Percentiles rank a stretch among this genome's conserved stretches.
Evolutionary conservation across 2,113 vertebrate genomes (phyloP).

Genomic region (Clarias gariepinus): DNA sequence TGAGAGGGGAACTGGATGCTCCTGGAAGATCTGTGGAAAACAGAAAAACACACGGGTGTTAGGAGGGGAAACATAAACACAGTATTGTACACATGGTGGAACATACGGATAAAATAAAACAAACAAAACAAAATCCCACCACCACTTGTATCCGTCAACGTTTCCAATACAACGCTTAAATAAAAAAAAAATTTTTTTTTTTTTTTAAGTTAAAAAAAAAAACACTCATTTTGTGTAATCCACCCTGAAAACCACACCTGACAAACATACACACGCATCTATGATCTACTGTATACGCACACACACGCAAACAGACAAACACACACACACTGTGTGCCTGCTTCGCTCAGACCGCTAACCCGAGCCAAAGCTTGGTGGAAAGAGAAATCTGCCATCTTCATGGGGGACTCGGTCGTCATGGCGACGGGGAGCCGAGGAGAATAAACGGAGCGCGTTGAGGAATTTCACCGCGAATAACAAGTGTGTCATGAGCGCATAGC

Average conservation of each 20-base stretch:
- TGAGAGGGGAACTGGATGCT: constrained; percentile 29
- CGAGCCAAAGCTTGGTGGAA: constrained; percentile 48
- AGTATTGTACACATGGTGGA: background rate
- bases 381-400: constrained; percentile 56
- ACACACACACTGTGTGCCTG: constrained; percentile 48
- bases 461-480: constrained; percentile 50
- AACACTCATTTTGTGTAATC: background rate
- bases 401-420: constrained; percentile 66
- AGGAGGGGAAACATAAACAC: constrained; percentile 4
- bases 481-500: background rate
- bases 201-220: background rate
- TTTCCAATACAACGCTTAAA: background rate
- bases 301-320: background rate
- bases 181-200: background rate
- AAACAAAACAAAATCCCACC: background rate
- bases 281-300: background rate
- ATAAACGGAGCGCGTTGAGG: constrained; percentile 61
- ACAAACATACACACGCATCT: no score
- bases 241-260: background rate
- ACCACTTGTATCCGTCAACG: background rate
- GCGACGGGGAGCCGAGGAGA: constrained; percentile 60
- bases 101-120: background rate
- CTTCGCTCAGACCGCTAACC: constrained; percentile 60
- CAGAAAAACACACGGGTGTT: background rate
- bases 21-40: constrained; percentile 54